Conservation (phyloP, 2,113 vertebrate species). For the Hiodon tergisus region DNA sequence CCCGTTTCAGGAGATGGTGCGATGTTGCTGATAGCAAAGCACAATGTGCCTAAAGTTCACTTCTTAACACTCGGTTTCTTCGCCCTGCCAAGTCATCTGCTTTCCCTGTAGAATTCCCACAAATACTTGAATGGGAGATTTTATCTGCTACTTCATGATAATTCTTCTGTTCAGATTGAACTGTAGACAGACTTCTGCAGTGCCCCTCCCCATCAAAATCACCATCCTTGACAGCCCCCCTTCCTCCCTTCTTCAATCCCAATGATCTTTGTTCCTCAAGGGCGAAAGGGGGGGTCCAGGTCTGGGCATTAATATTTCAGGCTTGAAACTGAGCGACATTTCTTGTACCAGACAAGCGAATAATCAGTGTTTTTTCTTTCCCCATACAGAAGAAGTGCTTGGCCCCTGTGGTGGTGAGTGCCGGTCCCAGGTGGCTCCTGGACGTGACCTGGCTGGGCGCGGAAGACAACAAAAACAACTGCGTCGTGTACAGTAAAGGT, state of each 20-base stretch:
- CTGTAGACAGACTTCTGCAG: constrained; percentile 45
- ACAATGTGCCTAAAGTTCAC: constrained; percentile 95
- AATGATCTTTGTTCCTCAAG: too few species aligned
- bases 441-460: constrained; percentile 80
- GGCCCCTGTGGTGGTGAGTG: constrained; percentile 71
- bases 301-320: background rate
- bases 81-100: constrained; percentile 77
- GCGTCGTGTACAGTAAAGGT: constrained; percentile 87
- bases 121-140: constrained; percentile 62
- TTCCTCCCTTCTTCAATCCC: constrained; percentile 28
- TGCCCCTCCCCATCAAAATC: background rate
- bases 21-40: constrained; percentile 78
- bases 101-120: constrained; percentile 74
- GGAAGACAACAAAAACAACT: constrained; percentile 82
- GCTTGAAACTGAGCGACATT: too few species aligned
- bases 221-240: constrained; percentile 20
- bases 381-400: constrained; percentile 84
- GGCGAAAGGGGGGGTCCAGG: background rate
- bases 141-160: constrained; percentile 80
- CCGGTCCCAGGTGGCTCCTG: constrained; percentile 76
- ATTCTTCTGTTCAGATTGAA: constrained; percentile 59
- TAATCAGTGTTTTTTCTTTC: constrained; percentile 83
- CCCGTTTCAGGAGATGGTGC: constrained; percentile 89
- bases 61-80: constrained; percentile 71
- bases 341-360: constrained; percentile 60